These are phyloP conservation scores for Troilus luridus DNA, from an alignment of 2,888 invertebrate genomes.

Conservation along the genomic window DNA sequence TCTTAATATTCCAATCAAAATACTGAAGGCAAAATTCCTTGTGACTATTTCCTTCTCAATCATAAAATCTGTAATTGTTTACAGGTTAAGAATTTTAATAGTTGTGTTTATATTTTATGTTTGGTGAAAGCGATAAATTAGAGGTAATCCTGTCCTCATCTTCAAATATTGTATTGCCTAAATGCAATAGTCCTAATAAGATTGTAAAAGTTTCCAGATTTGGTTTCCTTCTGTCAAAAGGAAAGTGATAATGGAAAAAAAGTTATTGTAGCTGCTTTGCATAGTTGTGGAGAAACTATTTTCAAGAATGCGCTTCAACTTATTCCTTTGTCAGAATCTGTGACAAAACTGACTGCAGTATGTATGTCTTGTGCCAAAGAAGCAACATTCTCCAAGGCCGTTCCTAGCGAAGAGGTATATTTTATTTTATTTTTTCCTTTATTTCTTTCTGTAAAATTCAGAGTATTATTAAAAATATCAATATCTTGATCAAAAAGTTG, in stretches of 20 bases:
- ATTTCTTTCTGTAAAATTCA: too few species aligned
- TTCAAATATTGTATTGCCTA: neutral
- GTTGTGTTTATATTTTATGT: neutral
- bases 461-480: too few species aligned
- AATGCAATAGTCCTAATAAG: neutral
- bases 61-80: neutral
- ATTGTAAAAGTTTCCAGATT: slow-evolving; percentile 71
- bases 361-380: slow-evolving; percentile 72
- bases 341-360: slow-evolving; percentile 72
- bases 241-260: slow-evolving; percentile 73
- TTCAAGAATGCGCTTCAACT: slow-evolving; percentile 70
- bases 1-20: too few species aligned
- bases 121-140: neutral
- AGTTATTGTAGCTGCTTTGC: slow-evolving; percentile 74
- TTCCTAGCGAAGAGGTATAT: slow-evolving; percentile 68
- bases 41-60: too few species aligned
- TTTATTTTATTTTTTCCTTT: neutral
- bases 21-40: too few species aligned
- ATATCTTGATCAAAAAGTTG: too few species aligned
- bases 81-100: neutral
- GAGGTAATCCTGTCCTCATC: neutral
- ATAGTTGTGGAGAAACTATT: slow-evolving; percentile 72
- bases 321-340: slow-evolving; percentile 72
- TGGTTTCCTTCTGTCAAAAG: slow-evolving; percentile 71
- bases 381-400: slow-evolving; percentile 72